Evolutionary conservation across 2,113 vertebrate species (phyloP).

Genomic region (Halichoerus grypus): DNA sequence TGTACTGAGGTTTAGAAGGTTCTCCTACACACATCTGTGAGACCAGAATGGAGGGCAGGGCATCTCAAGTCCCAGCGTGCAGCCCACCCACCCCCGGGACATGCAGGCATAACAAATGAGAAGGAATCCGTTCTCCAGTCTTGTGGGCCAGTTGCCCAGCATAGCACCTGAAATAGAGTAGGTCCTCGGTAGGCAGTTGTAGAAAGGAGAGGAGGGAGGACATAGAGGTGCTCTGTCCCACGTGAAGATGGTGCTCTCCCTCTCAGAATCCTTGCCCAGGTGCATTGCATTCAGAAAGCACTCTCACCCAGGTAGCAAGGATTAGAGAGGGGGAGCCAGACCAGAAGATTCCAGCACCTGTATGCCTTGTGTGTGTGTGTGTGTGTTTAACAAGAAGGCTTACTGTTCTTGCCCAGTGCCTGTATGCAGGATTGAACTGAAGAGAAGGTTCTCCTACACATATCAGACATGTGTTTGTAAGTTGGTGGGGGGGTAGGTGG

Average conservation of each 20-base stretch:
- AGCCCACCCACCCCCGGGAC: background rate
- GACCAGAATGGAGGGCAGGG: background rate
- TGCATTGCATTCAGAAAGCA: constrained; percentile 71
- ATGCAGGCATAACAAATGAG: background rate
- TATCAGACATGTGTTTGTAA: background rate
- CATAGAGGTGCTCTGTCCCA: background rate
- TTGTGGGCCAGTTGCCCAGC: background rate
- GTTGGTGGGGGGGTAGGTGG: background rate
- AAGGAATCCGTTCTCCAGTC: background rate
- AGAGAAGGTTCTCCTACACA: background rate
- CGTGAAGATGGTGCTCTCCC: background rate
- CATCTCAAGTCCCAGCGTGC: background rate
- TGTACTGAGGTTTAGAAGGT: background rate
- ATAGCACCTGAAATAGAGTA: background rate
- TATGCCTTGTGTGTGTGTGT: background rate
- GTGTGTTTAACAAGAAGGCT: background rate
- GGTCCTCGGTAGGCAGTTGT: background rate
- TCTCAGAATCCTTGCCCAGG: constrained; percentile 67
- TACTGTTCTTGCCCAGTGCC: background rate
- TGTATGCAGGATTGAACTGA: background rate
- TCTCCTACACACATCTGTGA: background rate
- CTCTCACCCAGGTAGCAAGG: constrained; percentile 75
- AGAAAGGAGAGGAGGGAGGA: background rate
- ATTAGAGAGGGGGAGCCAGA: constrained; percentile 65
- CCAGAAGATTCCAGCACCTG: background rate